phyloP scores from a whole-genome alignment of 2,888 invertebrate genomes.

The Diaperis boleti region DNA sequence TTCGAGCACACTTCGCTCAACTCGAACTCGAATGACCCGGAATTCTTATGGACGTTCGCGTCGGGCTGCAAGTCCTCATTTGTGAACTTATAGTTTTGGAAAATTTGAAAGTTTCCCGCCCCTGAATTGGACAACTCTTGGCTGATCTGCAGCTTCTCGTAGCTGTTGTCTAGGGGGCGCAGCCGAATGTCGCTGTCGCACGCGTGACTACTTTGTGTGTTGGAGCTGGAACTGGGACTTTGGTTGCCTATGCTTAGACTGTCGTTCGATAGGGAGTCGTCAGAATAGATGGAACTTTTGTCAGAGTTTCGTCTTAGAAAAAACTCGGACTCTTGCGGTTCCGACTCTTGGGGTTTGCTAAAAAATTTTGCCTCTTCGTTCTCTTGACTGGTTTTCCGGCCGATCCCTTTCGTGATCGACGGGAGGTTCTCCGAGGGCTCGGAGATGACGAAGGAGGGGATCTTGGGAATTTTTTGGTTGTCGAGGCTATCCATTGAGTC shows the following conservation, averaged over 20 bases:
- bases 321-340: constrained; percentile 59
- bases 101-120: constrained; percentile 61
- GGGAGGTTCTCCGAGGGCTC: constrained; percentile 82
- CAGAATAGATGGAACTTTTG: constrained; percentile 78
- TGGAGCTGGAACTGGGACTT: constrained; percentile 64
- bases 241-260: constrained; percentile 64
- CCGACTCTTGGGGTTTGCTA: constrained; percentile 31
- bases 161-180: constrained; percentile 54
- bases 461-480: constrained; percentile 66
- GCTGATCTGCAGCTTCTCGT: constrained; percentile 60
- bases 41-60: constrained; percentile 59
- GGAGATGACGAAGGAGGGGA: constrained; percentile 78
- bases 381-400: constrained; percentile 74
- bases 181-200: constrained; percentile 59
- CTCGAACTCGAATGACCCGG: constrained; percentile 76
- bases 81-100: constrained; percentile 58
- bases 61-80: constrained; percentile 20
- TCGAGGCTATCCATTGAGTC: constrained; percentile 79
- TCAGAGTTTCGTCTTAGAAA: constrained; percentile 76
- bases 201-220: constrained; percentile 62
- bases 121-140: constrained; percentile 60
- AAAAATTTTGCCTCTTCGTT: constrained; percentile 62
- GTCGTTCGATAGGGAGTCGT: constrained; percentile 80
- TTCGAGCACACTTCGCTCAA: constrained; percentile 83
- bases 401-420: constrained; percentile 81